Evolutionary conservation across 2,113 vertebrate genomes (phyloP).

Genomic region (Boleophthalmus pectinirostris): DNA sequence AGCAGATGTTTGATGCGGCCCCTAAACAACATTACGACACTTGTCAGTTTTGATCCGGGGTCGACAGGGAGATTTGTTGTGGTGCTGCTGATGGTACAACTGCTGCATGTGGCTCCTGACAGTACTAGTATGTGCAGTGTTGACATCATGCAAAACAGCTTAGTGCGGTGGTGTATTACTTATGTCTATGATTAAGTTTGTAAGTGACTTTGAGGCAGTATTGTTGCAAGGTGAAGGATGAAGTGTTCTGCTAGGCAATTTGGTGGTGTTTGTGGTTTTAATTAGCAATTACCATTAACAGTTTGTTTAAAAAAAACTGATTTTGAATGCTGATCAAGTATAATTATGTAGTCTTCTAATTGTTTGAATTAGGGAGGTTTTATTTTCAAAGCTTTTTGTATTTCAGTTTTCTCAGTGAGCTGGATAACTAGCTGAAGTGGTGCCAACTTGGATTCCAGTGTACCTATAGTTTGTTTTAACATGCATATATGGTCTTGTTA

Average conservation of each 20-base stretch:
- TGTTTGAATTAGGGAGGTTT: too few relatives aligned
- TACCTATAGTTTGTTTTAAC: too few relatives aligned
- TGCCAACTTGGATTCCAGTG: too few relatives aligned
- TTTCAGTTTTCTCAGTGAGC: too few relatives aligned
- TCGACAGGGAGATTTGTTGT: neutral
- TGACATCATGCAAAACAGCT: neutral
- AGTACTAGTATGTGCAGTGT: neutral
- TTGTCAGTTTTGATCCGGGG: slow-evolving; percentile 22
- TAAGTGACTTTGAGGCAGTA: neutral
- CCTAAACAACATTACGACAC: slow-evolving; percentile 17
- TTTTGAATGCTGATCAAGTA: too few relatives aligned
- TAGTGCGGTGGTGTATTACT: neutral
- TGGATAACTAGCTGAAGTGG: too few relatives aligned
- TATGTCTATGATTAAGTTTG: neutral
- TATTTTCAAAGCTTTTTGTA: too few relatives aligned
- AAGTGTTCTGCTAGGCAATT: neutral
- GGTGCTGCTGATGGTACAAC: neutral
- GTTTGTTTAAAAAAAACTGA: too few relatives aligned
- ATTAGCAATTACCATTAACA: too few relatives aligned
- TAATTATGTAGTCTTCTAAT: too few relatives aligned
- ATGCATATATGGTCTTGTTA: too few relatives aligned
- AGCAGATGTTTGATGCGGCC: slow-evolving; percentile 39
- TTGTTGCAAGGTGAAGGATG: neutral
- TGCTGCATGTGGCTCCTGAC: neutral
- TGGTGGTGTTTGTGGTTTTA: too few relatives aligned